Conservation (phyloP, 2,797 vertebrate genomes). For the Eulemur albifrons region DNA sequence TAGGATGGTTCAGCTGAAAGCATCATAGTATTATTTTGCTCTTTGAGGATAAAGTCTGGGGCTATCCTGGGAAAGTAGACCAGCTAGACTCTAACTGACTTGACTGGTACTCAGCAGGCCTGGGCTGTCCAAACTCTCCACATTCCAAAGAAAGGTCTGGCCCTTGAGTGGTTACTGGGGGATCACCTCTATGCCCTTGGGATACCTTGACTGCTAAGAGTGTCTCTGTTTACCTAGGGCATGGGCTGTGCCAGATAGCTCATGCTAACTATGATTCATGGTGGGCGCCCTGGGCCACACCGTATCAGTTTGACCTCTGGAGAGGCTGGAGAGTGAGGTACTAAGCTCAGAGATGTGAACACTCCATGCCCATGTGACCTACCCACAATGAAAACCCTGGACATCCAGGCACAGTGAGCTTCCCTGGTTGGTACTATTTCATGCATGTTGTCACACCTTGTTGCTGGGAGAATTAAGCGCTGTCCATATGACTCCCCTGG, state of each 20-base stretch:
- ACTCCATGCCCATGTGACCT: not conserved
- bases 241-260: not conserved
- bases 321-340: not conserved
- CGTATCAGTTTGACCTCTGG: not conserved
- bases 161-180: not conserved
- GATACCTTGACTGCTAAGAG: not conserved
- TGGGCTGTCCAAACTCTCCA: not conserved
- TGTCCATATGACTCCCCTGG: not conserved
- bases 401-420: not conserved
- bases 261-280: not conserved
- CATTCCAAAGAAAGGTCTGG: conserved; percentile 21
- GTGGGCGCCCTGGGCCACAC: not conserved
- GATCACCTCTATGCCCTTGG: not conserved
- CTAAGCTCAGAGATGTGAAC: not conserved
- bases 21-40: not conserved
- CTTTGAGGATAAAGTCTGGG: not conserved
- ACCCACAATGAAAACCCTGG: not conserved
- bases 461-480: not conserved
- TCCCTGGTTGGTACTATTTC: not conserved
- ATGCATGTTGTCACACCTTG: not conserved
- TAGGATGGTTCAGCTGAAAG: not conserved
- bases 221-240: not conserved
- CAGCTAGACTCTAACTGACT: not conserved
- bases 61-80: not conserved
- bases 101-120: not conserved